These are phyloP conservation scores for Magallana angulata DNA, from an alignment of 1,140 invertebrate genomes.

Conservation along the genomic window DNA sequence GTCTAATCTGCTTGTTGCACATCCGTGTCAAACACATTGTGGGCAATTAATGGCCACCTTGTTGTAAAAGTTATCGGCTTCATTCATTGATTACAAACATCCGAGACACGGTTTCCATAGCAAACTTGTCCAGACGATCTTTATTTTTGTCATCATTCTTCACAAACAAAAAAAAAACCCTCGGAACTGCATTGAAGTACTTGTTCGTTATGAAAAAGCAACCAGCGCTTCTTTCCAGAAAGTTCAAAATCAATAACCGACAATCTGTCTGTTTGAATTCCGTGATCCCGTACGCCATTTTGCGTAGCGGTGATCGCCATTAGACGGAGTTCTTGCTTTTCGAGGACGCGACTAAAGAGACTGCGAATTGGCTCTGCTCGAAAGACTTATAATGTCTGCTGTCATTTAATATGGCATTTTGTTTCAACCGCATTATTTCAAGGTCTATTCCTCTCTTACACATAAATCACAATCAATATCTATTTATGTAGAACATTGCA, in stretches of 20 bases:
- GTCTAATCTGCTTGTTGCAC: too few species aligned
- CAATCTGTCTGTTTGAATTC: background rate
- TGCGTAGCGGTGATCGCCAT: background rate
- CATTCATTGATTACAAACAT: too few species aligned
- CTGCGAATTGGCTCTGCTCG: background rate
- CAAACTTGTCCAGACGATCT: too few species aligned
- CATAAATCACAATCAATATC: background rate
- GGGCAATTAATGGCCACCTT: too few species aligned
- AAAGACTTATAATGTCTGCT: background rate
- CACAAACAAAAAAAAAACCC: background rate
- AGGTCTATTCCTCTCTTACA: background rate
- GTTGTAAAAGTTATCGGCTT: too few species aligned
- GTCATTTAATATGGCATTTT: background rate
- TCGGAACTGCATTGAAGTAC: background rate
- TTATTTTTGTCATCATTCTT: too few species aligned
- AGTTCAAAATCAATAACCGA: background rate
- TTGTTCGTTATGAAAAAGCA: background rate
- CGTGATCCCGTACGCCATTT: background rate
- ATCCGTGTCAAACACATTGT: too few species aligned
- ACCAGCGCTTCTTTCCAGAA: constrained; percentile 6
- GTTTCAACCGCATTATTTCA: background rate
- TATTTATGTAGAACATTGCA: background rate
- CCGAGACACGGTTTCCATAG: too few species aligned
- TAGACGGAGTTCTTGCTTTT: background rate
- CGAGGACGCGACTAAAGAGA: background rate